phyloP scores from a whole-genome alignment of 1,140 invertebrate species.

The Acyrthosiphon pisum region DNA sequence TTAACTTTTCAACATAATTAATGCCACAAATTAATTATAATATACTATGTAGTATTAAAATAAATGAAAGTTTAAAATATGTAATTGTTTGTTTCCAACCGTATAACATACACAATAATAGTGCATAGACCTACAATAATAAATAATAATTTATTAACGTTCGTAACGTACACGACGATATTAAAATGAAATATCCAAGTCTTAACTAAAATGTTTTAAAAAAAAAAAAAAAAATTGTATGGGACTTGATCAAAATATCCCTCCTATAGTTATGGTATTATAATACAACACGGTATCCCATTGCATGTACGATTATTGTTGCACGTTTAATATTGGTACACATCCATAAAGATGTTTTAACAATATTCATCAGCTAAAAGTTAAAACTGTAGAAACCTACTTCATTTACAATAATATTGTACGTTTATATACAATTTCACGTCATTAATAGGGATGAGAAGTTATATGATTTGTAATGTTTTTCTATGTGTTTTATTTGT shows the following conservation, averaged over 20 bases:
- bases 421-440: background rate
- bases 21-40: slow-evolving; percentile 37
- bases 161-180: background rate
- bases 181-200: background rate
- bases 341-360: background rate
- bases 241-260: background rate
- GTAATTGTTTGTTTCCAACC: background rate
- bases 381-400: background rate
- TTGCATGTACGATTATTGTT: too few species aligned
- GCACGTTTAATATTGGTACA: background rate
- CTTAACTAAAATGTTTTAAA: background rate
- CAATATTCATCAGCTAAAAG: background rate
- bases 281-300: background rate
- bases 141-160: background rate
- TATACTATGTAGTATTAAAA: background rate
- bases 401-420: background rate
- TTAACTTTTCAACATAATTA: slow-evolving; percentile 34
- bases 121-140: background rate
- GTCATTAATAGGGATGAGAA: background rate
- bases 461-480: background rate
- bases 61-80: background rate
- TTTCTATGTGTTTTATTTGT: background rate
- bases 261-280: background rate
- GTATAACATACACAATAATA: background rate
- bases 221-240: too few species aligned